Conservation (phyloP, 64 coral and sea anemone genomes). For the Astreopora myriophthalma region DNA sequence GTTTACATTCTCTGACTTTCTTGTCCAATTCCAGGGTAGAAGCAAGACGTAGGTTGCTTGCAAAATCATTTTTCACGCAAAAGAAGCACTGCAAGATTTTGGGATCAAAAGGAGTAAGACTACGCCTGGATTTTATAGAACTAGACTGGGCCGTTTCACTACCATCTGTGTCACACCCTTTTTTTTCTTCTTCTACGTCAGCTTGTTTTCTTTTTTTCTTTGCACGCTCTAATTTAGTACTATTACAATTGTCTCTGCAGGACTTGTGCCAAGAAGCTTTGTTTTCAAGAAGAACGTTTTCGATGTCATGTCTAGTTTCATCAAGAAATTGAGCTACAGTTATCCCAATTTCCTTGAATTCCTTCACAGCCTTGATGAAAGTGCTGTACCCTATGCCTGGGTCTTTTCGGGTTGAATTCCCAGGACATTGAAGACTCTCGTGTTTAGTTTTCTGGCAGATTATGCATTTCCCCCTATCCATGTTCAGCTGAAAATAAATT, state of each 20-base stretch:
- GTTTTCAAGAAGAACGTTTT: slow-evolving; percentile 43
- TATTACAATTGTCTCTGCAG: slow-evolving; percentile 65
- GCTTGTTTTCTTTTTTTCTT: slow-evolving; percentile 1
- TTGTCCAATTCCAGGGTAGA: slow-evolving; percentile 39
- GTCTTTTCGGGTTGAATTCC: slow-evolving; percentile 25
- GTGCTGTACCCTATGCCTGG: slow-evolving; percentile 31
- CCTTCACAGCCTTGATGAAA: slow-evolving; percentile 14
- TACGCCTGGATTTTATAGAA: slow-evolving; percentile 25
- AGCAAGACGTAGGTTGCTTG: slow-evolving; percentile 22
- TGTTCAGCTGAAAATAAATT: background rate
- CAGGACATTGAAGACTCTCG: background rate
- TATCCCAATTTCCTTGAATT: too few relatives aligned
- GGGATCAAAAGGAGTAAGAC: background rate
- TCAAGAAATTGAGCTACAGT: too few relatives aligned
- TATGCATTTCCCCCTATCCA: background rate
- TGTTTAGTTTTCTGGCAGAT: slow-evolving; percentile 7
- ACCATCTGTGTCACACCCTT: background rate
- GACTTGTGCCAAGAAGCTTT: slow-evolving; percentile 65
- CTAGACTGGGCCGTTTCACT: background rate
- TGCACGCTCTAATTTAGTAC: slow-evolving; percentile 47
- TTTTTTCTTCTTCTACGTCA: background rate
- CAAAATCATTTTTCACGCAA: slow-evolving; percentile 30
- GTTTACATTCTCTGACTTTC: slow-evolving; percentile 66
- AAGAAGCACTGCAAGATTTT: slow-evolving; percentile 36
- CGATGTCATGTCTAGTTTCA: slow-evolving; percentile 3